phyloP scores from a whole-genome alignment of 2,888 invertebrate genomes.

The Dorcus hopei region DNA sequence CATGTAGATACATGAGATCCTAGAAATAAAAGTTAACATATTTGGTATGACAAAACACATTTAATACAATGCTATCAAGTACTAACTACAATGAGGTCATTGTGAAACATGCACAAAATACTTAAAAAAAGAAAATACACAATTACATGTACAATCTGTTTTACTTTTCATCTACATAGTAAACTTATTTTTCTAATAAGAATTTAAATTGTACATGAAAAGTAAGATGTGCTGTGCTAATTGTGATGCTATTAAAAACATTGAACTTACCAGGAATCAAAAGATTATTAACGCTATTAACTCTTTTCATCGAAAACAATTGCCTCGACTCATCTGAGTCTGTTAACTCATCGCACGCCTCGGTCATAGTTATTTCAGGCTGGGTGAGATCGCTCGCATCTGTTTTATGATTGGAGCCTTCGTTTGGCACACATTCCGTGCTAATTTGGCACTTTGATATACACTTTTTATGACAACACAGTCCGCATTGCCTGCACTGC shows the following conservation, averaged over 20 bases:
- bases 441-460: slow-evolving; percentile 79
- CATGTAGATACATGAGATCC: slow-evolving; percentile 52
- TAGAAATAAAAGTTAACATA: slow-evolving; percentile 21
- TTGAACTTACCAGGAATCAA: slow-evolving; percentile 55
- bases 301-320: slow-evolving; percentile 59
- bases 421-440: slow-evolving; percentile 54
- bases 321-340: slow-evolving; percentile 41
- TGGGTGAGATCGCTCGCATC: slow-evolving; percentile 35
- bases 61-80: neutral
- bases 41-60: neutral
- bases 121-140: neutral
- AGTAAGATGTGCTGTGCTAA: too few relatives aligned
- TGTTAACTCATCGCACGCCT: slow-evolving; percentile 39
- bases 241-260: too few relatives aligned
- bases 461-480: slow-evolving; percentile 96
- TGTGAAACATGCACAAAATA: neutral
- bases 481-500: slow-evolving; percentile 82
- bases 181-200: too few relatives aligned
- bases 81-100: too few relatives aligned
- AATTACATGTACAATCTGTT: neutral
- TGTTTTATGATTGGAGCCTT: slow-evolving; percentile 26
- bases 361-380: slow-evolving; percentile 53
- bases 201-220: too few relatives aligned
- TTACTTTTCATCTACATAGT: neutral
- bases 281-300: slow-evolving; percentile 68